Evolutionary conservation across 1,140 invertebrate species (phyloP), one percentile per base, ranked within the genome.

Genomic region (Drepana arcuata): DNA sequence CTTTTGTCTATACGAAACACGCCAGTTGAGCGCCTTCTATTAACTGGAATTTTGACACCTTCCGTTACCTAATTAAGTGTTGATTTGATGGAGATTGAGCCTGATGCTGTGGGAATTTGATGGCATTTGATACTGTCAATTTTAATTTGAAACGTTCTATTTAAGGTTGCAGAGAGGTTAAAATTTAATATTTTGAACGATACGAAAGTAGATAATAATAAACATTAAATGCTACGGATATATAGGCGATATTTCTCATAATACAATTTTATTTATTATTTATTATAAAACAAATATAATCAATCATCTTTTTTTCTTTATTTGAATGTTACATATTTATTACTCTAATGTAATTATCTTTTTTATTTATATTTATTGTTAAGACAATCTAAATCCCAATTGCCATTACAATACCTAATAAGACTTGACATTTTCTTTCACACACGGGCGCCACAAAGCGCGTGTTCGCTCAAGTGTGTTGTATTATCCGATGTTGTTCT

Each of bases 21-120:
- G 37, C 43, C 43, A 44, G 48, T 28, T 48, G 23, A 37, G 48
- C 44, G 49, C 53, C 35, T 51, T 27, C 34, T 32, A 38, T 32
- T 21, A 43, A 43, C 34, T 25, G 28, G 49, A 40, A 49, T 61
- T 56, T 46, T 55, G 46, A 61, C 57, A 53, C 57, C 52, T 50
- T 27, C 16, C 15, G 31, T 36, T 48, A 25, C 26, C 41, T 11
- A 15, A 39, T 36, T 34, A 29, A 11, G 35, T 23, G 14, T 33
- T 23, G 25, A 26, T 41, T 36, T 42, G 27, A 42, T 41, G 13
- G 28, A 21, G 23, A 31, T 10, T 21, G 14, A n/a, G 14, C 14
- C n/a, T n/a, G n/a, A n/a, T n/a, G n/a, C n/a, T n/a, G n/a, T n/a
- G n/a, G 34, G 12, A 27, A 37, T 30, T 13, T 30, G 27, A 37